Conservation (phyloP, 2,888 invertebrate genomes). For the Clistopyga incitator region DNA sequence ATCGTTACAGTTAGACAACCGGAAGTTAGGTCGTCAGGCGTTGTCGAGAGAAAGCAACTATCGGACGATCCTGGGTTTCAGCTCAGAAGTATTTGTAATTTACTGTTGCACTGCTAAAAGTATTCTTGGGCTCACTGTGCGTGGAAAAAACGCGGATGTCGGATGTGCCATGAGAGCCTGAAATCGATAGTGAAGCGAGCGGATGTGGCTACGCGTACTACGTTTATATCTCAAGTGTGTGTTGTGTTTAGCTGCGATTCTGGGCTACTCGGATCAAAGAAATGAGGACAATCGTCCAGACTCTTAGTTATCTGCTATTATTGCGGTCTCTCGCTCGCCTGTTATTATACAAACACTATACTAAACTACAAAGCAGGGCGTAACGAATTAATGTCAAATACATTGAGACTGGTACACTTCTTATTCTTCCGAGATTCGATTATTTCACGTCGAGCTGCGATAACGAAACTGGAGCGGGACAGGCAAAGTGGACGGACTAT, state of each 20-base stretch:
- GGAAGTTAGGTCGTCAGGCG: conserved; percentile 62
- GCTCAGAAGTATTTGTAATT: conserved; percentile 8
- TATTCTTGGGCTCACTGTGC: conserved; percentile 15
- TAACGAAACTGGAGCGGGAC: conserved; percentile 30
- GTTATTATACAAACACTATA: conserved; percentile 17
- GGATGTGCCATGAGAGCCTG: conserved; percentile 60
- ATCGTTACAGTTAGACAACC: conserved; percentile 76
- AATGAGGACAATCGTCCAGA: conserved; percentile 50
- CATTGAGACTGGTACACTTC: conserved; percentile 40
- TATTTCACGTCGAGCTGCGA: background rate
- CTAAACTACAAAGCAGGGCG: conserved; percentile 59
- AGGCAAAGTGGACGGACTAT: background rate
- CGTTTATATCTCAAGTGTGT: background rate
- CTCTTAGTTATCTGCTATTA: conserved; percentile 33
- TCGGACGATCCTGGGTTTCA: conserved; percentile 10
- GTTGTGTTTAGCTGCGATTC: conserved; percentile 15
- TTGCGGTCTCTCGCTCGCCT: conserved; percentile 14
- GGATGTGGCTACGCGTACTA: conserved; percentile 39
- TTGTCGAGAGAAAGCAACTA: conserved; percentile 73
- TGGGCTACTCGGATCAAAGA: conserved; percentile 49
- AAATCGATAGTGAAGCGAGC: conserved; percentile 77
- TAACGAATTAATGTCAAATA: conserved; percentile 64
- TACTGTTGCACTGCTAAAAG: background rate
- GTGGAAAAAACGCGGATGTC: conserved; percentile 36
- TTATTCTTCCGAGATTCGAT: conserved; percentile 20